Evolutionary conservation across 2,888 invertebrate species (phyloP), one percentile per base, ranked within the genome.

Genomic region (Meliscaeva auricollis): DNA sequence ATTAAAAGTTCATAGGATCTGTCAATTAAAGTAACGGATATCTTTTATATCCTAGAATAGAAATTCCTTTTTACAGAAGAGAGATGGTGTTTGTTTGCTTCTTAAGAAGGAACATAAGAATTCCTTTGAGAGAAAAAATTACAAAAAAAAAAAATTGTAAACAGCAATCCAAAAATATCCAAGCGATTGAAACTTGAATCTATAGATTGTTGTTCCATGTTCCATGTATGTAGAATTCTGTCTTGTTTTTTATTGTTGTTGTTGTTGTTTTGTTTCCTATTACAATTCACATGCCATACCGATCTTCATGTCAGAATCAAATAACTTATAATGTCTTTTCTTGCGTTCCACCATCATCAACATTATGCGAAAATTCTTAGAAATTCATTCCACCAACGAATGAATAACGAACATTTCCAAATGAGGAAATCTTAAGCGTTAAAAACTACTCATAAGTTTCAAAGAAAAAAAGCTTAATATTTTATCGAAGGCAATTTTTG

Each of bases 271-370:
- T n/a, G 15, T 54, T 15, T 17, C 1, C 26, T 3, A 13, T 7
- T n/a, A n/a, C 15, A 8, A 35, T 35, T 48, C 48, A 32, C 17
- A 30, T 48, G 26, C 13, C 41, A 30, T 50, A 50, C 48, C 35
- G n/a, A 66, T 50, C 48, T 35, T 66, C 66, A 66, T 66, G 66
- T 66, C 20, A 50, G 50, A 66, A 66, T 50, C 35, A 13, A 48
- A 66, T 35, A 50, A 50, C 48, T 35, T 9, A 44, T 44, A n/a
- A 22, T 62, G 15, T 44, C 26, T 2, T 11, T 7, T 15, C 1
- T 17, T 46, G 11, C 17, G 3, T 58, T 60, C 30, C 11, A 13
- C 48, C 20, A 58, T 35, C 38, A 13, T 38, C 11, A 38, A 9
- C 2, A 26, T 2, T 9, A 20, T 7, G 48, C 30, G 35, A 64